Percentiles rank a stretch among this genome's conserved stretches.
These are phyloP conservation scores for Phainopepla nitens DNA, from an alignment of 2,113 vertebrate genomes.

Conservation along the genomic window DNA sequence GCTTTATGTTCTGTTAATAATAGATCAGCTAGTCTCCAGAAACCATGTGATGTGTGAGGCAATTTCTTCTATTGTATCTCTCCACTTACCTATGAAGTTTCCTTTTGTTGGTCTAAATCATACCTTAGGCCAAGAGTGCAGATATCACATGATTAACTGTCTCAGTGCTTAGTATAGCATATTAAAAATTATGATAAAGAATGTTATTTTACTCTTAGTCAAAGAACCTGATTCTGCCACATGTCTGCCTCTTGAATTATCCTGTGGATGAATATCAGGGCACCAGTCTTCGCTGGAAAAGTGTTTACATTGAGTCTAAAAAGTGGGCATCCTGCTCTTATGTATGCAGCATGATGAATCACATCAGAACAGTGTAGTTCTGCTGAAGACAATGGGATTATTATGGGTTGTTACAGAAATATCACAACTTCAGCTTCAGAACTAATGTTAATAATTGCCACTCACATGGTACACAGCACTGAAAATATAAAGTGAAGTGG, in stretches of 20 bases:
- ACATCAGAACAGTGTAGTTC: not conserved
- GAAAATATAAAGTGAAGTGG: not conserved
- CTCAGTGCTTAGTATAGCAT: not conserved
- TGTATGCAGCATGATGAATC: not conserved
- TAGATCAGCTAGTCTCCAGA: not conserved
- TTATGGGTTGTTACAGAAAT: not conserved
- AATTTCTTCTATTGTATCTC: not conserved
- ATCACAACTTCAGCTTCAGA: not conserved
- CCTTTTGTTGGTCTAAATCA: not conserved
- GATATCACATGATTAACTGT: not conserved
- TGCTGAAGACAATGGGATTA: not conserved
- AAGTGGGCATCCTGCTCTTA: not conserved
- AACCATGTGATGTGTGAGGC: rapidly evolving
- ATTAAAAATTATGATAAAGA: not conserved
- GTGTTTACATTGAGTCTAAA: not conserved
- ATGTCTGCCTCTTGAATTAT: not conserved
- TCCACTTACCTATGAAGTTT: not conserved
- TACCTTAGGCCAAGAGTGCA: not conserved
- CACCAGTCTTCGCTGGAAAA: not conserved
- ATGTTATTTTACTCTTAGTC: not conserved
- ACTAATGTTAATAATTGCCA: not conserved
- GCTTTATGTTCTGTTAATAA: not conserved
- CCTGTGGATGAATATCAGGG: not conserved
- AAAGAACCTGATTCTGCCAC: not conserved
- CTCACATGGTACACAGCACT: not conserved